phyloP scores from a whole-genome alignment of 2,888 invertebrate species.

The Drosophila picticornis region DNA sequence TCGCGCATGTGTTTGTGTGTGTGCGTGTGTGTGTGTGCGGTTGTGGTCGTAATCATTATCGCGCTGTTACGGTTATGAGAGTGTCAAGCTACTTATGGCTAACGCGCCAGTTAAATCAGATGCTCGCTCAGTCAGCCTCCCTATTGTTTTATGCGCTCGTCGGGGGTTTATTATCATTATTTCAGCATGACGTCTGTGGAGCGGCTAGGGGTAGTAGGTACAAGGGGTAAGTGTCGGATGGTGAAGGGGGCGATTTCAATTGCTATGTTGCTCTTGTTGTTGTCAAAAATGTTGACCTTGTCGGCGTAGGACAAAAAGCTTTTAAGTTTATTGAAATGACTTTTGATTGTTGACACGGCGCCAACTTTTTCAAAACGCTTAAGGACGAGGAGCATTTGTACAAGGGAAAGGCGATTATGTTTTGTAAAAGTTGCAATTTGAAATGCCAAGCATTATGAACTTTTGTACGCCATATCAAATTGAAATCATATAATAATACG shows the following conservation, averaged over 20 bases:
- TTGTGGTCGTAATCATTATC: slow-evolving; percentile 81
- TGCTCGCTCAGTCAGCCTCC: slow-evolving; percentile 67
- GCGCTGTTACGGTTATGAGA: slow-evolving; percentile 83
- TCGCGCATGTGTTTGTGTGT: slow-evolving; percentile 6
- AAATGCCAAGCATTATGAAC: slow-evolving; percentile 6
- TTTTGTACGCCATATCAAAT: slow-evolving; percentile 23
- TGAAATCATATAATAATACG: slow-evolving; percentile 70
- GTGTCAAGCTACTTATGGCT: slow-evolving; percentile 82
- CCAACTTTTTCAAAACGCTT: slow-evolving; percentile 55
- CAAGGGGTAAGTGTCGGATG: not conserved
- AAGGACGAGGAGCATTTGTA: slow-evolving; percentile 8
- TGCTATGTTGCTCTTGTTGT: slow-evolving; percentile 39
- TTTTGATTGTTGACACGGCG: slow-evolving; percentile 75
- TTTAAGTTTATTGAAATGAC: slow-evolving; percentile 74
- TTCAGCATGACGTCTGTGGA: slow-evolving; percentile 20
- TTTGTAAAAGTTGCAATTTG: slow-evolving; percentile 59
- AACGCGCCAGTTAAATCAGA: slow-evolving; percentile 78
- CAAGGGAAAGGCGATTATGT: not conserved
- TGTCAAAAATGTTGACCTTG: slow-evolving; percentile 53
- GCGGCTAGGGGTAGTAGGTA: not conserved
- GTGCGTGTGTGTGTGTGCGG: slow-evolving; percentile 34
- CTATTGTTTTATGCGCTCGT: slow-evolving; percentile 71
- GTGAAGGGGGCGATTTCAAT: slow-evolving; percentile 24
- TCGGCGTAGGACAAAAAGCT: slow-evolving; percentile 50
- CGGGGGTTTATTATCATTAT: slow-evolving; percentile 74